Conservation (phyloP, 2,888 invertebrate species). For the Plutella xylostella region DNA sequence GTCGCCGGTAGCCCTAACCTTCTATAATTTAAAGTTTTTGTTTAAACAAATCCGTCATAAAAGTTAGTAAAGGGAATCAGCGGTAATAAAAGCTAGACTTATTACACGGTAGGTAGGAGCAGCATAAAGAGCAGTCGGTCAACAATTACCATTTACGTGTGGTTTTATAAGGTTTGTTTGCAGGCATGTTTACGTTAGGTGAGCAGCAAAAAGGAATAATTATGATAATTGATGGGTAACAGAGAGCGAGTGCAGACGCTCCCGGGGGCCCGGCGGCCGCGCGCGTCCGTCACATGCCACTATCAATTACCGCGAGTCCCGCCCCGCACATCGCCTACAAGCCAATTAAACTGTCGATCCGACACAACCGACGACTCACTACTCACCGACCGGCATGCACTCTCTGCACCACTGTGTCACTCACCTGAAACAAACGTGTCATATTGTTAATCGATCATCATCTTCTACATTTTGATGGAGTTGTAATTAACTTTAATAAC, state of each 20-base stretch:
- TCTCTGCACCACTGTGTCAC: not conserved
- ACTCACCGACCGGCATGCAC: not conserved
- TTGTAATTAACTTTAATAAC: conserved; percentile 49
- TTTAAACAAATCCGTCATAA: too few species aligned
- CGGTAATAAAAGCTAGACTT: too few species aligned
- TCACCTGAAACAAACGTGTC: conserved; percentile 11
- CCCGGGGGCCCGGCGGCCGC: conserved; percentile 24
- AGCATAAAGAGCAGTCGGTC: not conserved
- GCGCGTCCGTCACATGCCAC: conserved; percentile 61
- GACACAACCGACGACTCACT: conserved; percentile 16
- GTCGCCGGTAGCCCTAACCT: not conserved
- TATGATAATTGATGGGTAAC: conserved; percentile 3
- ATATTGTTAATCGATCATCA: conserved; percentile 16
- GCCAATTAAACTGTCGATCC: conserved; percentile 42
- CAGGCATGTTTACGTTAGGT: not conserved
- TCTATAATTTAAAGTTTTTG: too few species aligned
- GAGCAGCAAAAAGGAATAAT: conserved; percentile 1
- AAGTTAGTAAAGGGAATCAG: too few species aligned
- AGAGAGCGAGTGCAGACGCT: not conserved
- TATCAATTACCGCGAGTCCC: conserved; percentile 51
- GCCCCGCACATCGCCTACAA: conserved; percentile 27
- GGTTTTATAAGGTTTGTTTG: not conserved
- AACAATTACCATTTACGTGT: not conserved
- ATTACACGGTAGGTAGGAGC: too few species aligned
- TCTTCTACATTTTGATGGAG: conserved; percentile 34